Percentiles rank a stretch among this genome's conserved stretches.
Evolutionary conservation across 2,797 vertebrate species (phyloP).

Genomic region (Glyptemys insculpta): DNA sequence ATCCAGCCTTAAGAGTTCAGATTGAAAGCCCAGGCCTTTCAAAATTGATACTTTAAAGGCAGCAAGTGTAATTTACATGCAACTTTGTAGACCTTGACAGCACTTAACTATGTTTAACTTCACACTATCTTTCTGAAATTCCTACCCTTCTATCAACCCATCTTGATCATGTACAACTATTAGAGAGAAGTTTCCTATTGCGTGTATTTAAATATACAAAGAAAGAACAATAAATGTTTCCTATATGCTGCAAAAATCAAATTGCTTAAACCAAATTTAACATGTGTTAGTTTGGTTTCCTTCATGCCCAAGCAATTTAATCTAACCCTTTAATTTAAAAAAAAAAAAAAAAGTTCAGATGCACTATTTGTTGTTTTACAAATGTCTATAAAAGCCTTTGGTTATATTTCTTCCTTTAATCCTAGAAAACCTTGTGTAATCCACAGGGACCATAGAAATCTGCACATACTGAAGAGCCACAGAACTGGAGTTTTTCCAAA

Average conservation of each 20-base stretch:
- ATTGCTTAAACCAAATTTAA: conserved; percentile 10
- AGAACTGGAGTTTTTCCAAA: not conserved
- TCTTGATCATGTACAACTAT: not conserved
- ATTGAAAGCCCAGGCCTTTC: conserved; percentile 12
- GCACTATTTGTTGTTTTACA: not conserved
- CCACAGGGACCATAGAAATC: not conserved
- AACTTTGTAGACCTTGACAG: conserved; percentile 41
- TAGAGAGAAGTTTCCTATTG: not conserved
- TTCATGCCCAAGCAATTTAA: not conserved
- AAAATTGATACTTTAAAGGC: conserved; percentile 23
- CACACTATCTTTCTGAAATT: conserved; percentile 14
- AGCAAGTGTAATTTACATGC: conserved; percentile 49
- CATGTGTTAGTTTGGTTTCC: not conserved
- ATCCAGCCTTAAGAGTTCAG: conserved; percentile 48
- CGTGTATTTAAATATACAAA: conserved; percentile 11
- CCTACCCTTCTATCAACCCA: not conserved
- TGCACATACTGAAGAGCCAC: not conserved
- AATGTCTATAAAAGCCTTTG: conserved; percentile 15
- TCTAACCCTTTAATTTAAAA: not conserved
- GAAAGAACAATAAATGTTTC: not conserved
- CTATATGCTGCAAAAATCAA: not conserved
- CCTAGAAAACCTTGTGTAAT: not conserved
- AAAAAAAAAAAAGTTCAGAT: not conserved
- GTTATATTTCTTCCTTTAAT: not conserved
- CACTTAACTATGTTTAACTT: conserved; percentile 49